phyloP scores from a whole-genome alignment of 2,888 invertebrate genomes.

The Drosophila affinis region DNA sequence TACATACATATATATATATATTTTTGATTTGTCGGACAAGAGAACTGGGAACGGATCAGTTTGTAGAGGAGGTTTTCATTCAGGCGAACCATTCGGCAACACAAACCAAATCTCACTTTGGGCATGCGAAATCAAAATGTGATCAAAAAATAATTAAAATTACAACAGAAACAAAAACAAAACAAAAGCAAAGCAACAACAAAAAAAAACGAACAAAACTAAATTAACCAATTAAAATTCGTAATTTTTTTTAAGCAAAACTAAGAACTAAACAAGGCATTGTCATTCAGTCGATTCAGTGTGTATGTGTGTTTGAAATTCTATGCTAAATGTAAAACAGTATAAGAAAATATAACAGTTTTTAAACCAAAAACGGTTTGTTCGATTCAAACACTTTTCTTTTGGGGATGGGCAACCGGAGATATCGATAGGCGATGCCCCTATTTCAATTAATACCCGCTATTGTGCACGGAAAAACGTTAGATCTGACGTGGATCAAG shows the following conservation, averaged over 20 bases:
- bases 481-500: no score
- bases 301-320: conserved; percentile 79
- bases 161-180: conserved; percentile 48
- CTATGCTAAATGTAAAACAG: conserved; percentile 72
- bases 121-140: conserved; percentile 81
- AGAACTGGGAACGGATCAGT: conserved; percentile 39
- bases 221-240: conserved; percentile 66
- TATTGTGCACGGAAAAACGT: no score
- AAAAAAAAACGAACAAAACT: conserved; percentile 52
- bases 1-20: conserved; percentile 36
- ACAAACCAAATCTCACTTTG: conserved; percentile 74
- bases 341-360: conserved; percentile 48
- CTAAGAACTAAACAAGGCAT: conserved; percentile 54
- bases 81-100: conserved; percentile 67
- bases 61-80: conserved; percentile 50
- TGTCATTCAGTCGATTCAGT: conserved; percentile 69
- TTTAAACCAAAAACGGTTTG: background rate
- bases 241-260: conserved; percentile 70
- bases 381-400: background rate
- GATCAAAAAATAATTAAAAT: conserved; percentile 74
- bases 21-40: conserved; percentile 48
- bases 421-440: no score
- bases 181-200: conserved; percentile 37
- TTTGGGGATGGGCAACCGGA: no score
- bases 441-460: no score